Evolutionary conservation across 2,888 invertebrate species (phyloP).

Genomic region (Cephus runcator): DNA sequence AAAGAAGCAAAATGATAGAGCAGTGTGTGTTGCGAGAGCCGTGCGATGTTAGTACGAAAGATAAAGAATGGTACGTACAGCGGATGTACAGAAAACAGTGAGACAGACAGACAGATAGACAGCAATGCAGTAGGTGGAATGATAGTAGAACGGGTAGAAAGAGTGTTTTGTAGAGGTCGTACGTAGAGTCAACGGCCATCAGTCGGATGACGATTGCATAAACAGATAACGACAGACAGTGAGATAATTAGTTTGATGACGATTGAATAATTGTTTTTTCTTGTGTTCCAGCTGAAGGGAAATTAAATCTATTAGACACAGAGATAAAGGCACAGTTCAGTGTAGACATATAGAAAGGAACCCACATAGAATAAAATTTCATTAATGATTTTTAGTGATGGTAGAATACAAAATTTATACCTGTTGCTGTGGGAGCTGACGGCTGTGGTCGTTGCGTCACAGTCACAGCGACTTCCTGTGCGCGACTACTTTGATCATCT

Average conservation of each 20-base stretch:
- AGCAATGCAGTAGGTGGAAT: not conserved
- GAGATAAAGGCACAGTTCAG: not conserved
- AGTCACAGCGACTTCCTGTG: constrained; percentile 56
- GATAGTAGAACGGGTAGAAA: not conserved
- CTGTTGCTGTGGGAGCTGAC: not conserved
- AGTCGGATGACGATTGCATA: not conserved
- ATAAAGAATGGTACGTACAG: constrained; percentile 4
- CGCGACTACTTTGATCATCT: constrained; percentile 53
- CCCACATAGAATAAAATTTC: not conserved
- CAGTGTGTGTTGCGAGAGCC: not conserved
- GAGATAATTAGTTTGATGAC: not conserved
- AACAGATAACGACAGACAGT: not conserved
- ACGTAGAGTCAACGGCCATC: not conserved
- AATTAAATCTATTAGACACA: not conserved
- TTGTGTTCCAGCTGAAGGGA: not conserved
- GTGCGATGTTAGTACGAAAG: not conserved
- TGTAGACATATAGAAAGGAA: not conserved
- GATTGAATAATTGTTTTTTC: not conserved
- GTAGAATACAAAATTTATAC: not conserved
- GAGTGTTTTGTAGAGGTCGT: not conserved
- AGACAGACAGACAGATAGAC: constrained; percentile 3
- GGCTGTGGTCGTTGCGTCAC: constrained; percentile 51
- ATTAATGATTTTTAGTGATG: not conserved
- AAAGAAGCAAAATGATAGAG: not conserved
- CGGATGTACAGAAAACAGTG: not conserved